Evolutionary conservation across 1,140 invertebrate species (phyloP).

Genomic region (Caenorhabditis tropicalis): DNA sequence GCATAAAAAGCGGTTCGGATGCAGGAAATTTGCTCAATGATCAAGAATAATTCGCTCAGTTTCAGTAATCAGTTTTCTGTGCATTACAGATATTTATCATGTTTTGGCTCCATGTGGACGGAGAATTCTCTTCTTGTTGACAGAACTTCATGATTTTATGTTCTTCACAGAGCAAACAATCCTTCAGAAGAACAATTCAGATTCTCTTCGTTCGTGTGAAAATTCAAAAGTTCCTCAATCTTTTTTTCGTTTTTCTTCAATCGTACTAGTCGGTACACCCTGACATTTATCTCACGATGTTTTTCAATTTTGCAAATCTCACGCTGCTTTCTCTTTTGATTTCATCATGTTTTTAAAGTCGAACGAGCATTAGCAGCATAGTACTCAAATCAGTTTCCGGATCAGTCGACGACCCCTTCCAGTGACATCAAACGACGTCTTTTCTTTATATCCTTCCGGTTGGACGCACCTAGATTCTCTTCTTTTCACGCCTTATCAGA

Average conservation of each 20-base stretch:
- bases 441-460: neutral
- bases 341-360: neutral
- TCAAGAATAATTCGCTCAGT: neutral
- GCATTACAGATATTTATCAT: neutral
- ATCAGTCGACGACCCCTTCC: constrained; percentile 1
- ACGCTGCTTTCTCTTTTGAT: neutral
- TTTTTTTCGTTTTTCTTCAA: neutral
- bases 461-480: neutral
- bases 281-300: constrained; percentile 14
- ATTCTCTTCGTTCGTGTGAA: neutral
- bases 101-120: too few relatives aligned
- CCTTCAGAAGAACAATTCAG: neutral
- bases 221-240: neutral
- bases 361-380: constrained; percentile 31
- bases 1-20: neutral
- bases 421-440: constrained; percentile 11
- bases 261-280: neutral
- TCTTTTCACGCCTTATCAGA: neutral
- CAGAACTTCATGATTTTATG: too few relatives aligned
- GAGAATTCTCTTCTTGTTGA: too few relatives aligned
- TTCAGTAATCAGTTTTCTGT: neutral
- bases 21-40: neutral
- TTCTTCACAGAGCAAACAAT: too few relatives aligned
- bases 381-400: constrained; percentile 36
- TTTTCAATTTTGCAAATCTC: constrained; percentile 34